phyloP scores from a whole-genome alignment of 2,888 invertebrate species.

The Neoascia interrupta region DNA sequence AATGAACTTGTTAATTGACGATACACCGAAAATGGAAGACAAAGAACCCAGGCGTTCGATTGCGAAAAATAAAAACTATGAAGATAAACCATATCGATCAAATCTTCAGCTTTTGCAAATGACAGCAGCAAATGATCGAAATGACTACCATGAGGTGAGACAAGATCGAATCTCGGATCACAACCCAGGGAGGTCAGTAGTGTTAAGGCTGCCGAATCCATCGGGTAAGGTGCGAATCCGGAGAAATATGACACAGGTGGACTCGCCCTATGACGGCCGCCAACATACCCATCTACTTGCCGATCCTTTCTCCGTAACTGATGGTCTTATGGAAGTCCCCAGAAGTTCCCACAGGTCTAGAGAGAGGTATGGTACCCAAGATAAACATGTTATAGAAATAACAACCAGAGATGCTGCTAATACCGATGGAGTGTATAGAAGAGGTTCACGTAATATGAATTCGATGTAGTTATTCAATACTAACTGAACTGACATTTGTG shows the following conservation, averaged over 20 bases:
- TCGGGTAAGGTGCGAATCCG: background rate
- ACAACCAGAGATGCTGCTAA: slow-evolving; percentile 1
- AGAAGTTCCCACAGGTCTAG: no score
- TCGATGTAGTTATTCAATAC: no score
- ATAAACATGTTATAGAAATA: background rate
- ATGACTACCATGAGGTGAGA: no score
- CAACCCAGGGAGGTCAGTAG: background rate
- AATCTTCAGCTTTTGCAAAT: no score
- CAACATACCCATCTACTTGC: background rate
- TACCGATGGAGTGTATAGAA: slow-evolving; percentile 17
- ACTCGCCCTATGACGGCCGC: background rate
- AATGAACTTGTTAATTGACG: background rate
- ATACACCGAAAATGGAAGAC: background rate
- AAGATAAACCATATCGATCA: no score
- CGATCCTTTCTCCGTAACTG: background rate
- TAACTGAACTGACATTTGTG: no score
- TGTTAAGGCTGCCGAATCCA: background rate
- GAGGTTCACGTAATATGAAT: background rate
- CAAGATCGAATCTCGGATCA: no score
- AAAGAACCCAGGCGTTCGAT: no score
- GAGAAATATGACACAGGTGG: background rate
- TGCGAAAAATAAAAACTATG: no score
- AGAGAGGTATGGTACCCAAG: background rate
- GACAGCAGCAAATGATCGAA: no score
- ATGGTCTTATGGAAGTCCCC: background rate